These are phyloP conservation scores for Neotragus pygmaeus DNA, from an alignment of 2,113 vertebrate genomes.

Conservation along the genomic window DNA sequence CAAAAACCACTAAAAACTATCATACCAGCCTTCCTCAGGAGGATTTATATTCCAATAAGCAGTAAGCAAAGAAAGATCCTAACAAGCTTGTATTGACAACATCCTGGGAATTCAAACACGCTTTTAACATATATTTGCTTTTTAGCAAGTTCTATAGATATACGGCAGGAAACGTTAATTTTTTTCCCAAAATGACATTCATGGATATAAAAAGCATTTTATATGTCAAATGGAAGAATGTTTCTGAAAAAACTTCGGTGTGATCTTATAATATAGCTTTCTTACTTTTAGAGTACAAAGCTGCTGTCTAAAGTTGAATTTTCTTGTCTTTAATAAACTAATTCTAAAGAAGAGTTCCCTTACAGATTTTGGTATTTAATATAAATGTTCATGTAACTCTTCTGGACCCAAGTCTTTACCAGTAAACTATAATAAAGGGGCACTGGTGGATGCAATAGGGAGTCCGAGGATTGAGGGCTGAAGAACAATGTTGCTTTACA, in stretches of 20 bases:
- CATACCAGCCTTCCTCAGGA: background rate
- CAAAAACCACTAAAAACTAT: background rate
- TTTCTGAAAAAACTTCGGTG: conserved; percentile 15
- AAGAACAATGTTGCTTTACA: background rate
- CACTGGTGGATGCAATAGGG: background rate
- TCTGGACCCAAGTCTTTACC: background rate
- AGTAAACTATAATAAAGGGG: background rate
- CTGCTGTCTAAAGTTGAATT: background rate
- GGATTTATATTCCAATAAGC: conserved; percentile 29
- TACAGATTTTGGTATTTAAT: conserved; percentile 1
- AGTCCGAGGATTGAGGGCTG: background rate
- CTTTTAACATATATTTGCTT: conserved; percentile 33
- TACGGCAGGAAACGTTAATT: conserved; percentile 25
- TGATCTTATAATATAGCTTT: background rate
- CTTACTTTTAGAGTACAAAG: background rate
- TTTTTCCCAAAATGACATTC: conserved; percentile 28
- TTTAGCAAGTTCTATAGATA: conserved; percentile 45
- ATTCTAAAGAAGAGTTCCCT: background rate
- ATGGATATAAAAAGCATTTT: conserved; percentile 45
- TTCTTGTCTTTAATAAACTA: conserved; percentile 27
- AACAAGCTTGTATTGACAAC: conserved; percentile 8
- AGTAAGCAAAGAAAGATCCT: conserved; percentile 18
- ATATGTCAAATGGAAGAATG: conserved; percentile 45
- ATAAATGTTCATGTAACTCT: background rate
- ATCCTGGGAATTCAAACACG: background rate